phyloP scores from a whole-genome alignment of 2,113 vertebrate genomes.

The Dicentrarchus labrax region DNA sequence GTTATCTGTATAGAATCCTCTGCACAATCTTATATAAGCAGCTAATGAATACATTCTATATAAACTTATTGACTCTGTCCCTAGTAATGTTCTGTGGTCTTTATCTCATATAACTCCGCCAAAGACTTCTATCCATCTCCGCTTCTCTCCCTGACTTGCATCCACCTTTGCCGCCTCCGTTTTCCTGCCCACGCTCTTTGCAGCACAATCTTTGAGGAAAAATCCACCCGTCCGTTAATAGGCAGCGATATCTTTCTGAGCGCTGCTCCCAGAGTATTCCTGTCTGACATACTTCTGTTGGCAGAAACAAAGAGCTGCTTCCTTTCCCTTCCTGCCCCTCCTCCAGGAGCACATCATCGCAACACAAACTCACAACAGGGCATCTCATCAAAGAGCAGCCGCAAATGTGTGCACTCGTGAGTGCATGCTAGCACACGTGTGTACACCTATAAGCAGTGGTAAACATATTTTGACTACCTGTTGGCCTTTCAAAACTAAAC shows the following conservation, averaged over 20 bases:
- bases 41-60: slow-evolving; percentile 10
- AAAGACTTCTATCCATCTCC: slow-evolving; percentile 16
- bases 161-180: slow-evolving; percentile 1
- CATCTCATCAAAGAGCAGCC: slow-evolving; percentile 28
- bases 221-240: neutral
- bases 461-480: neutral
- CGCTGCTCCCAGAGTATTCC: slow-evolving; percentile 47
- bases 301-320: slow-evolving; percentile 60
- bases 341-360: slow-evolving; percentile 34
- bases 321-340: slow-evolving; percentile 44
- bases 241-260: slow-evolving; percentile 36
- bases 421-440: neutral
- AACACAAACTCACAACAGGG: slow-evolving; percentile 26
- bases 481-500: neutral
- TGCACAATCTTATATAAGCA: slow-evolving; percentile 1
- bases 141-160: neutral
- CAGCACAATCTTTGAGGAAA: slow-evolving; percentile 14
- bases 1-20: neutral
- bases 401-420: neutral
- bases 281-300: slow-evolving; percentile 58
- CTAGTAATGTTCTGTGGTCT: slow-evolving; percentile 1
- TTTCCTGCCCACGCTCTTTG: slow-evolving; percentile 2
- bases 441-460: neutral
- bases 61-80: neutral
- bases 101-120: slow-evolving; percentile 2